These are phyloP conservation scores for Mormoops blainvillei DNA, from an alignment of 2,113 vertebrate genomes.

Conservation along the genomic window DNA sequence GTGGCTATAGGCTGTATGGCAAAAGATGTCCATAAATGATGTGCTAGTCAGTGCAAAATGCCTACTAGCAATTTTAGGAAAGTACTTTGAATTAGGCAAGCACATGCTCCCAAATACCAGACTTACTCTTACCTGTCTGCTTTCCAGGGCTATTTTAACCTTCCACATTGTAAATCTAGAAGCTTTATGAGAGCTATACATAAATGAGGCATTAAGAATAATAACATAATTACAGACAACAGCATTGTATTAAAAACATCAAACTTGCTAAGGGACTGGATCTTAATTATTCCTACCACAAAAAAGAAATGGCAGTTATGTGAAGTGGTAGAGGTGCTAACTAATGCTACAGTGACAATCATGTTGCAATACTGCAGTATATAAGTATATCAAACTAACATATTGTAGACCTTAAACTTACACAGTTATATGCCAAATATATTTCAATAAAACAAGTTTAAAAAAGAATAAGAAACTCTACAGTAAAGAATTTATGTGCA, in stretches of 20 bases:
- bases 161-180: neutral
- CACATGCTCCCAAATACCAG: neutral
- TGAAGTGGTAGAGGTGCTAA: neutral
- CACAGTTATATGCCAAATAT: neutral
- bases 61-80: neutral
- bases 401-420: neutral
- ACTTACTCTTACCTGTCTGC: neutral
- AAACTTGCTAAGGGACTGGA: neutral
- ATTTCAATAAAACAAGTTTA: neutral
- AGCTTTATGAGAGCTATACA: neutral
- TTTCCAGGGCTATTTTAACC: neutral
- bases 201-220: neutral
- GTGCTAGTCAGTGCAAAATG: neutral
- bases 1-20: constrained; percentile 27
- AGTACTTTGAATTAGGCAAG: neutral
- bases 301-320: neutral
- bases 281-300: neutral
- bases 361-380: neutral
- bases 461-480: neutral
- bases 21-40: neutral
- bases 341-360: neutral
- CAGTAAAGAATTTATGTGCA: neutral
- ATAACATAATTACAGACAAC: neutral
- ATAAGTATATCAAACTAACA: neutral
- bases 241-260: neutral